Percentiles rank a stretch among this genome's conserved stretches.
Evolutionary conservation across 2,797 vertebrate species (phyloP).

Genomic region (Pitangus sulphuratus): DNA sequence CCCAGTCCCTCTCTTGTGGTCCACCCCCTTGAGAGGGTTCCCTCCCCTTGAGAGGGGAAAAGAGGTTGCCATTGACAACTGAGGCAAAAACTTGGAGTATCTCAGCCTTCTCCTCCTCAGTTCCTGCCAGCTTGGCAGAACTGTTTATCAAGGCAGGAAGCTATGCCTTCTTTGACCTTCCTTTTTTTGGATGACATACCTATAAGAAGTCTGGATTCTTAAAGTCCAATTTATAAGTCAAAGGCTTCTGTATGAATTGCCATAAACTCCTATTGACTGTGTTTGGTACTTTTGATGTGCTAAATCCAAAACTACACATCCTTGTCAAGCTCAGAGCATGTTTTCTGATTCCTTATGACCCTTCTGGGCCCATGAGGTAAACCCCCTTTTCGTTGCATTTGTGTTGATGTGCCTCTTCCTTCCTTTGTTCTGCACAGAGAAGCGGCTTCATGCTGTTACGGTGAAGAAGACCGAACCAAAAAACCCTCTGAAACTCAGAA

Average conservation of each 20-base stretch:
- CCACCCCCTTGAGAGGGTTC: background rate
- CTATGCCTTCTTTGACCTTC: background rate
- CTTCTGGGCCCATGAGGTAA: background rate
- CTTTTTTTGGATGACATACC: background rate
- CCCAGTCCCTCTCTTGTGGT: background rate
- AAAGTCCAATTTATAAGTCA: background rate
- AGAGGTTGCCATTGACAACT: background rate
- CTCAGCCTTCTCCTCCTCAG: background rate
- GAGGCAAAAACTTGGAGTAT: background rate
- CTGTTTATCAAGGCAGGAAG: background rate
- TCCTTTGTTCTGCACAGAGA: background rate
- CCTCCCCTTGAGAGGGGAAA: background rate
- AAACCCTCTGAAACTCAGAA: background rate
- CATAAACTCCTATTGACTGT: background rate
- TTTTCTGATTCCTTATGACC: background rate
- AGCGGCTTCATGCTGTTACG: background rate
- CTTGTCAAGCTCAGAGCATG: background rate
- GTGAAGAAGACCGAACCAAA: background rate
- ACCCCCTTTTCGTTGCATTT: fast-evolving
- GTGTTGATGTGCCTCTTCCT: background rate
- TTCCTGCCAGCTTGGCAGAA: background rate
- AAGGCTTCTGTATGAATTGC: background rate
- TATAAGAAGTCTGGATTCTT: background rate
- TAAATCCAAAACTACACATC: background rate
- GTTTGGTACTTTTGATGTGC: background rate